A percentile compares a stretch with the other conserved stretches of the same genome.
Conservation (phyloP, 2,113 vertebrate genomes). For the Macaca nemestrina region DNA sequence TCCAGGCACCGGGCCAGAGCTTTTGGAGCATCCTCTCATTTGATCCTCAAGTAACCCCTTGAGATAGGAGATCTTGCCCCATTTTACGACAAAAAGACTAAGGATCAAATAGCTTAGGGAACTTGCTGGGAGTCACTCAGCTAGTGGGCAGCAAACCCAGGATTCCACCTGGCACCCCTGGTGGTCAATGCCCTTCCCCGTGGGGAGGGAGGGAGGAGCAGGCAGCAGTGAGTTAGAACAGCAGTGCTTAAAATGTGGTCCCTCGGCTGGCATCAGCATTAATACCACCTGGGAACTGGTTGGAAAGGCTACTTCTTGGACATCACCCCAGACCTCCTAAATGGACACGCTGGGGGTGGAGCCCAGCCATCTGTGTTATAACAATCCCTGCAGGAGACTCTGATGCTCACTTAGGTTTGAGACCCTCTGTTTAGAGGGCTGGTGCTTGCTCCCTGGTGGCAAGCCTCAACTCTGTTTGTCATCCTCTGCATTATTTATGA, state of each 20-base stretch:
- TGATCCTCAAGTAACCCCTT: background rate
- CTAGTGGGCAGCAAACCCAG: background rate
- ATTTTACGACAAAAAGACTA: background rate
- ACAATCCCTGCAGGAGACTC: background rate
- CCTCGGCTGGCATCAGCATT: background rate
- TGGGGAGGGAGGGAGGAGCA: too few relatives aligned
- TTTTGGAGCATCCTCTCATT: background rate
- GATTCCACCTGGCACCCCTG: background rate
- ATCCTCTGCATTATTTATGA: conserved; percentile 66
- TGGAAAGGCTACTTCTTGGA: background rate
- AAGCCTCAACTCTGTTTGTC: background rate
- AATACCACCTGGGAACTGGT: background rate
- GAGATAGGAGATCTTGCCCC: background rate
- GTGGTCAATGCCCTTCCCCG: background rate
- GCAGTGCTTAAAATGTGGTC: background rate
- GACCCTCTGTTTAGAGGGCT: background rate
- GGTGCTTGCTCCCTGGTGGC: background rate
- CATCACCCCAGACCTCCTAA: background rate
- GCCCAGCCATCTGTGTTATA: background rate
- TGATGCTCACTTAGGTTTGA: background rate
- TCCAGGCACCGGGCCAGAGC: background rate
- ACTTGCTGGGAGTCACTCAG: background rate
- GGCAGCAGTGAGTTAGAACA: background rate
- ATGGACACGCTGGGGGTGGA: background rate
- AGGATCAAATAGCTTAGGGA: background rate